phyloP scores from a whole-genome alignment of 2,113 vertebrate species.

The Ptyas mucosa region DNA sequence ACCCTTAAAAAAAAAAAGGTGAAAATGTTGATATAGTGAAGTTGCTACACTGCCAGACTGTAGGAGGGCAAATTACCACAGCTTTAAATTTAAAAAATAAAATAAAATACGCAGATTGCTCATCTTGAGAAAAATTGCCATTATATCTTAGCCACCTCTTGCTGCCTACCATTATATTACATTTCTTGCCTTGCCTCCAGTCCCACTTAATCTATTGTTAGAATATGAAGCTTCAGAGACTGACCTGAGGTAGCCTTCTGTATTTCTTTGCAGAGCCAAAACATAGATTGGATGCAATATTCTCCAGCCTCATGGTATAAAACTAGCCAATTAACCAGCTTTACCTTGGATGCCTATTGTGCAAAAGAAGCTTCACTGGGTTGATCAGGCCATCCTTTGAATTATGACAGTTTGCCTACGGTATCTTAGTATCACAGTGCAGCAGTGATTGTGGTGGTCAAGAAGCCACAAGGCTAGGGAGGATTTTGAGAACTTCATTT shows the following conservation, averaged over 20 bases:
- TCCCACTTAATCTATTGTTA: neutral
- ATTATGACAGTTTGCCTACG: neutral
- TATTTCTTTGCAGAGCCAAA: neutral
- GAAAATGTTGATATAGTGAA: neutral
- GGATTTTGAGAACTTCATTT: neutral
- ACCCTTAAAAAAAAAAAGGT: neutral
- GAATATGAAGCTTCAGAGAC: neutral
- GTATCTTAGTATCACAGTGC: too few relatives aligned
- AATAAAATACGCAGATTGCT: neutral
- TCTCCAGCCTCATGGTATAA: neutral
- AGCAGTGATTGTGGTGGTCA: neutral
- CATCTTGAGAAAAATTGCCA: neutral
- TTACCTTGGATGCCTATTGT: neutral
- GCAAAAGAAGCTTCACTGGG: neutral
- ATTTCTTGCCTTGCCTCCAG: neutral
- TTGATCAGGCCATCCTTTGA: neutral
- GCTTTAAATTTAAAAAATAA: neutral
- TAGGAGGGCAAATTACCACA: neutral
- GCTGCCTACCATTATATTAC: neutral
- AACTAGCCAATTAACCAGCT: neutral
- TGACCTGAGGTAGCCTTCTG: neutral
- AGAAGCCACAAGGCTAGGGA: neutral
- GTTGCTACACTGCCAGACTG: neutral
- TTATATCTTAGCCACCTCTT: neutral
- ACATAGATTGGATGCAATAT: neutral